A percentile compares a stretch with the other conserved stretches of the same genome.
Evolutionary conservation across 2,113 vertebrate genomes (phyloP).

Genomic region (Motacilla alba): DNA sequence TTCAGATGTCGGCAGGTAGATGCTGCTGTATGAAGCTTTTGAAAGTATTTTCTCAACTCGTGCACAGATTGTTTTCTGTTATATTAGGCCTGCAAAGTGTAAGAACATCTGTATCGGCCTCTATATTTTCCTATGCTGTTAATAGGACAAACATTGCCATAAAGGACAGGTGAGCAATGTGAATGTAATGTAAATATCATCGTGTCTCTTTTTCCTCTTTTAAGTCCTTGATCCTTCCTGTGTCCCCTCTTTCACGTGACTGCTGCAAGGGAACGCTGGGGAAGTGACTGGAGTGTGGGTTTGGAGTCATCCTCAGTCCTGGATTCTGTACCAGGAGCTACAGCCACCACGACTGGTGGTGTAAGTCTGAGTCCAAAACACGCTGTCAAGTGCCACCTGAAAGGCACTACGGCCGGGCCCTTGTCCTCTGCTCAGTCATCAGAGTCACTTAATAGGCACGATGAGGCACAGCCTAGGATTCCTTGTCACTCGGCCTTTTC

Average conservation of each 20-base stretch:
- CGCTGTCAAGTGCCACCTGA: accelerated
- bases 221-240: not conserved
- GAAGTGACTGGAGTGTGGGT: accelerated
- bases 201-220: not conserved
- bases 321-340: too few relatives aligned
- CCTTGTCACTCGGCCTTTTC: not conserved
- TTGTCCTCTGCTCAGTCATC: not conserved
- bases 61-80: not conserved
- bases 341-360: accelerated
- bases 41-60: accelerated
- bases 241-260: not conserved
- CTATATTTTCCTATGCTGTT: not conserved
- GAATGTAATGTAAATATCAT: not conserved
- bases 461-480: not conserved
- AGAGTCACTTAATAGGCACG: accelerated
- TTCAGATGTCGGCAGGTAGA: accelerated
- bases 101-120: not conserved
- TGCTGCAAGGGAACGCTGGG: accelerated
- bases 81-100: too few relatives aligned
- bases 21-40: not conserved
- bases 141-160: not conserved
- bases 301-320: too few relatives aligned
- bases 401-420: not conserved
- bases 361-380: not conserved
- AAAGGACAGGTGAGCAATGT: too few relatives aligned